These are phyloP conservation scores for Ploceus nigricollis DNA, from an alignment of 2,113 vertebrate species.

Conservation along the genomic window DNA sequence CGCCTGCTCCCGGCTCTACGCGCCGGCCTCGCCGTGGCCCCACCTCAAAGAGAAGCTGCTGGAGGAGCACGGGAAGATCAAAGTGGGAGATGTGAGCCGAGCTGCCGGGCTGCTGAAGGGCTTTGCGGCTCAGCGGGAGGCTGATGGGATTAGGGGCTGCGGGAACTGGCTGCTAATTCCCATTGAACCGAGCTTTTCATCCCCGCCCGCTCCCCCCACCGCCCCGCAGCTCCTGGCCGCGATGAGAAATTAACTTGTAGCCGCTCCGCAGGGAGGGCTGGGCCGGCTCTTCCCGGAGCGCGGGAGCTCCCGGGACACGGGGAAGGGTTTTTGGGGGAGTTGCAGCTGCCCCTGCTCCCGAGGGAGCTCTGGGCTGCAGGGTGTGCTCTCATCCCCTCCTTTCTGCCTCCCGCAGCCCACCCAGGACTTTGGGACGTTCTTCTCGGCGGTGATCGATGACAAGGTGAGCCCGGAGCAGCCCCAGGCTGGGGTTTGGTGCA, in stretches of 20 bases:
- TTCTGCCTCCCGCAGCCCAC: conserved; percentile 74
- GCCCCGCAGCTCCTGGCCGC: background rate
- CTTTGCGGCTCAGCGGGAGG: conserved; percentile 66
- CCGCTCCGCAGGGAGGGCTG: background rate
- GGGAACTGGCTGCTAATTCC: conserved; percentile 62
- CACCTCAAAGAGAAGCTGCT: conserved; percentile 83
- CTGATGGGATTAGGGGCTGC: conserved; percentile 71
- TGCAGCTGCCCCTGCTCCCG: background rate
- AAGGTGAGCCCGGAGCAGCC: conserved; percentile 75
- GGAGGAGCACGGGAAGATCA: conserved; percentile 79
- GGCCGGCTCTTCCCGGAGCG: background rate
- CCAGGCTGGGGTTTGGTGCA: background rate
- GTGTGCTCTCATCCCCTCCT: background rate
- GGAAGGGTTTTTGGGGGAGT: background rate
- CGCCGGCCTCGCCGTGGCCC: conserved; percentile 85
- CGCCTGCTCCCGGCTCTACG: conserved; percentile 93
- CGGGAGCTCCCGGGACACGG: no score
- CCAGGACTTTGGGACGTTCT: conserved; percentile 86
- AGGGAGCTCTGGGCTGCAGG: fast-evolving
- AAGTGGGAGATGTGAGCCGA: conserved; percentile 88
- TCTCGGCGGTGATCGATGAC: conserved; percentile 92
- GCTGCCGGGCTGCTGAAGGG: conserved; percentile 40
- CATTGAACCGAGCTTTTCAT: conserved; percentile 40
- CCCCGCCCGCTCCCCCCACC: background rate
- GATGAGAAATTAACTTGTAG: conserved; percentile 58